These are phyloP conservation scores for Thunnus thynnus DNA, from an alignment of 2,113 vertebrate genomes.

Conservation along the genomic window DNA sequence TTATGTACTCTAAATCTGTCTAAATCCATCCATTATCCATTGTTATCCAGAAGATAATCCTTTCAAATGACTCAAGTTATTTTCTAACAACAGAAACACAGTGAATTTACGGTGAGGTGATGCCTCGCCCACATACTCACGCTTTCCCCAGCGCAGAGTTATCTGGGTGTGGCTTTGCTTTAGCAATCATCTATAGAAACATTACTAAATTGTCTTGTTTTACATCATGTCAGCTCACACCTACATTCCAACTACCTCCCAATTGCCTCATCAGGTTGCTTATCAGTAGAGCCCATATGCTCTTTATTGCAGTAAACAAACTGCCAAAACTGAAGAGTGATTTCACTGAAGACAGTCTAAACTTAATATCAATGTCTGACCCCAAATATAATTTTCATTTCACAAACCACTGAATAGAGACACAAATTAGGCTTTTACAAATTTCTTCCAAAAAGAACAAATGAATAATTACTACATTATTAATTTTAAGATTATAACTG, in stretches of 20 bases:
- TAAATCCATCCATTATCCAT: not conserved
- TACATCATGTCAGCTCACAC: not conserved
- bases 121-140: not conserved
- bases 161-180: slow-evolving; percentile 36
- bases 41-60: no score
- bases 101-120: not conserved
- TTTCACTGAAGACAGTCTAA: not conserved
- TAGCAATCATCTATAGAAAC: not conserved
- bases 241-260: slow-evolving; percentile 5
- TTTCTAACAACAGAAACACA: not conserved
- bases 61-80: not conserved
- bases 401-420: no score
- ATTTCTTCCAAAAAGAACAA: no score
- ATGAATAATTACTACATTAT: no score
- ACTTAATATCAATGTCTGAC: no score
- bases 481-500: no score
- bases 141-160: not conserved
- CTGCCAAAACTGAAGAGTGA: not conserved
- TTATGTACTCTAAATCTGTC: not conserved
- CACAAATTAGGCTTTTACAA: no score
- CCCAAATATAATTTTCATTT: no score
- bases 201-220: not conserved
- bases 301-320: not conserved
- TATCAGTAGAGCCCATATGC: not conserved
- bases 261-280: not conserved